phyloP scores from a whole-genome alignment of 2,888 invertebrate species.

The Tachina lurida region DNA sequence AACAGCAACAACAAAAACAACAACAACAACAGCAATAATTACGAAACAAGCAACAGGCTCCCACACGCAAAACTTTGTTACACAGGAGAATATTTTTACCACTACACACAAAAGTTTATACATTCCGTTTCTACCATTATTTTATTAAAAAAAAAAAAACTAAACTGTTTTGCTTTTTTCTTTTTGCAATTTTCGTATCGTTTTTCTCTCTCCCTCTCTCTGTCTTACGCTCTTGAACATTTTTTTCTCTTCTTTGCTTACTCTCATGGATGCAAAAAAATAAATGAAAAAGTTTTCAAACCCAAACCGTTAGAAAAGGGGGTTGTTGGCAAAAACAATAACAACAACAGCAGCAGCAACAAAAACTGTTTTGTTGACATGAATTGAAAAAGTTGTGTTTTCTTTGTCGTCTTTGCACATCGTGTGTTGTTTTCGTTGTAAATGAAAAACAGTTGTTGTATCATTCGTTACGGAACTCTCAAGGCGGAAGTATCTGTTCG shows the following conservation, averaged over 20 bases:
- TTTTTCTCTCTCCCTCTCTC: constrained; percentile 22
- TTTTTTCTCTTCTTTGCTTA: constrained; percentile 44
- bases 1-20: constrained; percentile 24
- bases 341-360: constrained; percentile 1
- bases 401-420: constrained; percentile 63
- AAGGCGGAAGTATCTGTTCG: constrained; percentile 78
- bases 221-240: constrained; percentile 19
- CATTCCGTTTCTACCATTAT: constrained; percentile 27
- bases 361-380: constrained; percentile 31
- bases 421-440: constrained; percentile 78
- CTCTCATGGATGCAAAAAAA: constrained; percentile 35
- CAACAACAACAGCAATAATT: constrained; percentile 32
- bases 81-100: constrained; percentile 31
- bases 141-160: constrained; percentile 18
- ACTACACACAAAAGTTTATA: neutral
- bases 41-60: constrained; percentile 56
- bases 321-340: constrained; percentile 28
- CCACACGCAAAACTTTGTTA: constrained; percentile 13
- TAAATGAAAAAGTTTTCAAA: constrained; percentile 8
- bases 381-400: constrained; percentile 41
- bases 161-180: constrained; percentile 8
- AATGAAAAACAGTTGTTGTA: constrained; percentile 80
- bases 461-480: constrained; percentile 81
- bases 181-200: constrained; percentile 11
- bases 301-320: constrained; percentile 32